Evolutionary conservation across 2,113 vertebrate species (phyloP), one percentile per base, ranked within the genome.

Genomic region (Mesoclemmys tuberculata): DNA sequence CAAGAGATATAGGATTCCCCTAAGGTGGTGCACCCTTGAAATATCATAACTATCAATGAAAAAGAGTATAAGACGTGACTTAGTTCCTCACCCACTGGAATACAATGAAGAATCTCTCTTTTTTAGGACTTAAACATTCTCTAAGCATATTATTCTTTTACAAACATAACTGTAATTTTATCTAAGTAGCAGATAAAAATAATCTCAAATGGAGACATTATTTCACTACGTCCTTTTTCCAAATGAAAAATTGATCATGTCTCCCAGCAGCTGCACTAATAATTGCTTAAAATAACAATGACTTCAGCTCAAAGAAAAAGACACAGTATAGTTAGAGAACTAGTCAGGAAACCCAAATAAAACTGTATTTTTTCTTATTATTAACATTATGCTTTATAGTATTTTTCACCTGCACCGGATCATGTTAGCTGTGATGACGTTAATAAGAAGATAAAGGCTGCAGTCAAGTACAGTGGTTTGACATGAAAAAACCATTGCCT

Each of bases 231-330:
- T 89, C 96, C 93, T 97, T 96, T 55, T 95, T 77, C 87, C 93
- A 88, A 94, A 93, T 80, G 93, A 96, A 97, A 94, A 95, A 97
- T 93, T 93, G 91, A 94, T 95, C 61, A 8, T 54, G 87, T 89
- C 90, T 93, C 90, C 93, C 88, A 85, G 82, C 91, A 97, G 95
- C 96, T 96, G 93, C 94, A 91, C 96, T 96, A 96, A 97, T 92
- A 96, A 97, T 93, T 87, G 68, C 93, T 97, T 97, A 93, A 96
- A 97, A 97, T 94, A 97, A 97, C 89, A 97, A 94, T 89, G 93
- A 94, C 94, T 96, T 78, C 89, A 92, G 71, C 87, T 94, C 93
- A 0, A 2, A 94, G 87, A 94, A 94, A 95, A 96, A 94, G 89
- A 77, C 93, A 95, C 38, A 24, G 86, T 93, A 90, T 94, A 84